phyloP scores from a whole-genome alignment of 35 echinoderm and acorn worm genomes.

The Hemicentrotus pulcherrimus region DNA sequence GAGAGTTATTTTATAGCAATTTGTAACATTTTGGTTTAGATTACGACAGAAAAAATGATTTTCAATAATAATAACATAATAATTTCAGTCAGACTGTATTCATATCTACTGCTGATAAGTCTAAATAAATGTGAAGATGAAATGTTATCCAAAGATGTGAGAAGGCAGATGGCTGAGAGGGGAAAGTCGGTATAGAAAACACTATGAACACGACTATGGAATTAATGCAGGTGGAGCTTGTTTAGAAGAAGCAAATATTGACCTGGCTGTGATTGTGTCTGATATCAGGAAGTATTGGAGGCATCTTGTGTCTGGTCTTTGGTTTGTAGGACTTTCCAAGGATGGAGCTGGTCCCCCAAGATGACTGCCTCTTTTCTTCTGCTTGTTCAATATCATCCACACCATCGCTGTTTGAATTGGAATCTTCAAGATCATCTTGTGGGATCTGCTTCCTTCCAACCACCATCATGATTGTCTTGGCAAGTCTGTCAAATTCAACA shows the following conservation, averaged over 20 bases:
- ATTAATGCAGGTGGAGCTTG: neutral
- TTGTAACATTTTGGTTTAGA: neutral
- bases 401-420: slow-evolving; percentile 29
- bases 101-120: neutral
- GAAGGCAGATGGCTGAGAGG: no score
- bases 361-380: slow-evolving; percentile 55
- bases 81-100: neutral
- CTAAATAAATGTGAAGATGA: no score
- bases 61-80: neutral
- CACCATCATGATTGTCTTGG: slow-evolving; percentile 93
- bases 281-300: slow-evolving; percentile 88
- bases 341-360: slow-evolving; percentile 76
- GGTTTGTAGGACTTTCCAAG: slow-evolving; percentile 99
- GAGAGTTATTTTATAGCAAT: no score
- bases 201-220: neutral
- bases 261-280: slow-evolving; percentile 97
- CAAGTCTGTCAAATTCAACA: slow-evolving; percentile 65
- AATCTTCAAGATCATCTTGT: slow-evolving; percentile 35
- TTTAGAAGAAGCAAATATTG: neutral
- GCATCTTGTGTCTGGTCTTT: slow-evolving; percentile 95
- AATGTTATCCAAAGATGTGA: no score
- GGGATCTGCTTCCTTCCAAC: slow-evolving; percentile 63
- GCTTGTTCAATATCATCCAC: slow-evolving; percentile 53
- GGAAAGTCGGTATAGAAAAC: no score
- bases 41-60: neutral